Evolutionary conservation across 1,140 invertebrate species (phyloP).

Genomic region (Anadara kagoshimensis): DNA sequence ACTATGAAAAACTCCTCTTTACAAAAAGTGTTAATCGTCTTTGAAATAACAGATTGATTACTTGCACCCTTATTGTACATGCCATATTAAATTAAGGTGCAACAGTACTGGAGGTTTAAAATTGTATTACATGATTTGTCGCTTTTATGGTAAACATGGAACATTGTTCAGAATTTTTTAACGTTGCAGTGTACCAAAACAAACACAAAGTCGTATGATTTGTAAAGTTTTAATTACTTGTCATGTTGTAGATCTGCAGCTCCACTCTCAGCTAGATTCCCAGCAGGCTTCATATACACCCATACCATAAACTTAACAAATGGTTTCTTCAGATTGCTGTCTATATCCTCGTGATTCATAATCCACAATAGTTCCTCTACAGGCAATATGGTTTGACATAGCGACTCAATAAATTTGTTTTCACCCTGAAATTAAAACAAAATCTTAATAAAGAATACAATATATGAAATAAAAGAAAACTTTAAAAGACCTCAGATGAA

Average conservation of each 20-base stretch:
- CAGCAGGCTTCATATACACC: slow-evolving; percentile 72
- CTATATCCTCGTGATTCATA: slow-evolving; percentile 66
- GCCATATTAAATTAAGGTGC: neutral
- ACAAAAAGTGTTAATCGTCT: too few relatives aligned
- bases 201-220: neutral
- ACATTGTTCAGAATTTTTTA: too few relatives aligned
- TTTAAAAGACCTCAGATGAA: too few relatives aligned
- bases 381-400: slow-evolving; percentile 73
- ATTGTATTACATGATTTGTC: neutral
- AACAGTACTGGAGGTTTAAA: neutral
- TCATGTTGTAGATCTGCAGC: slow-evolving; percentile 73
- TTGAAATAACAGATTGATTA: neutral
- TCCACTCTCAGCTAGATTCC: slow-evolving; percentile 68
- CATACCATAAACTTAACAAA: slow-evolving; percentile 72
- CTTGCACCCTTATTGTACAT: neutral
- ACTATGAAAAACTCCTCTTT: too few relatives aligned
- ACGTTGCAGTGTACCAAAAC: neutral
- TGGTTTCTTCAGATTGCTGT: slow-evolving; percentile 70
- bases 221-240: slow-evolving; percentile 53
- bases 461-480: too few relatives aligned
- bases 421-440: slow-evolving; percentile 67
- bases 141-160: neutral
- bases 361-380: slow-evolving; percentile 70
- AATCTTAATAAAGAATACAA: too few relatives aligned
- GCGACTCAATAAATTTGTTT: slow-evolving; percentile 73